These are phyloP conservation scores for Eudemis profundana DNA, from an alignment of 2,888 invertebrate species.

Conservation along the genomic window DNA sequence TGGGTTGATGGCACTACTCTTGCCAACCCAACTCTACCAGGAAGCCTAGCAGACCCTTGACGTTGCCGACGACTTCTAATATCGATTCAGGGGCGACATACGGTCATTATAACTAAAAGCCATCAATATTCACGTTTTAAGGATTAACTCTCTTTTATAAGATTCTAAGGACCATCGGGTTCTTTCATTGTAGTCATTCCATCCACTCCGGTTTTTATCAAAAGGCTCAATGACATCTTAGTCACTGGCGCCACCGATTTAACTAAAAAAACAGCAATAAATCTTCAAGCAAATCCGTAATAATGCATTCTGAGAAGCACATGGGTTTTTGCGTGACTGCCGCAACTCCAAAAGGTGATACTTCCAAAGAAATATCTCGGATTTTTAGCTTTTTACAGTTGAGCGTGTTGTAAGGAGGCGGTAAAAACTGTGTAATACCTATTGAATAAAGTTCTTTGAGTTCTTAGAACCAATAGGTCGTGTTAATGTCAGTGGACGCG, in stretches of 20 bases:
- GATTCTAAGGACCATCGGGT: slow-evolving; percentile 3
- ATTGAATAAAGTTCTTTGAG: slow-evolving; percentile 20
- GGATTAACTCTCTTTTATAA: slow-evolving; percentile 11
- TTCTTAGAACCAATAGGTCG: slow-evolving; percentile 21
- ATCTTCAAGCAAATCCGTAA: slow-evolving; percentile 6
- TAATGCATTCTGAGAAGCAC: slow-evolving; percentile 25
- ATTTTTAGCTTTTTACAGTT: not conserved
- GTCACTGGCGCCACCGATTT: slow-evolving; percentile 29
- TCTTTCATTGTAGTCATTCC: slow-evolving; percentile 7
- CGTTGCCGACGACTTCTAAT: no score
- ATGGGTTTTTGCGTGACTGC: slow-evolving; percentile 4
- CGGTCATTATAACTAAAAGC: not conserved
- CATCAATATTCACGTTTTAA: not conserved
- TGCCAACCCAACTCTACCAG: no score
- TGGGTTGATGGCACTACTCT: no score
- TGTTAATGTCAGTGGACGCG: slow-evolving; percentile 16
- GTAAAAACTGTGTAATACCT: not conserved
- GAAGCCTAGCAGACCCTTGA: no score
- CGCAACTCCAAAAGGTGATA: not conserved
- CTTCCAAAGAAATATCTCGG: not conserved
- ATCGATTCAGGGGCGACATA: not conserved
- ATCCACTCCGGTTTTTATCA: slow-evolving; percentile 12
- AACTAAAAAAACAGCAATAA: slow-evolving; percentile 19
- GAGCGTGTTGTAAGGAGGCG: not conserved
- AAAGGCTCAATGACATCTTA: slow-evolving; percentile 23